Evolutionary conservation across 2,888 invertebrate genomes (phyloP).

Genomic region (Galerucella nymphaeae): DNA sequence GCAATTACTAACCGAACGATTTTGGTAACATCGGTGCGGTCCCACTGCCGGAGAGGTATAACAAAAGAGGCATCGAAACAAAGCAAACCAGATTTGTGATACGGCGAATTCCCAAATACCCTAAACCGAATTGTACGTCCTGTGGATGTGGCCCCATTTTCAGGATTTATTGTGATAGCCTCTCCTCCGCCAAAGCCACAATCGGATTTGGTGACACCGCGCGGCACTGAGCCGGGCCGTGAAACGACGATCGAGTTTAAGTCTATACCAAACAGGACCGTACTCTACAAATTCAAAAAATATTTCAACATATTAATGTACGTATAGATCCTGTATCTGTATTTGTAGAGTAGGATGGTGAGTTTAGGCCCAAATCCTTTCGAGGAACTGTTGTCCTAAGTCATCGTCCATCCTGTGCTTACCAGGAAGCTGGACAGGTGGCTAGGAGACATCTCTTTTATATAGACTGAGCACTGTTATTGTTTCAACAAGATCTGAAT

Average conservation of each 20-base stretch:
- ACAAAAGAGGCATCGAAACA: conserved; percentile 44
- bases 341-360: no score
- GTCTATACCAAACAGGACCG: conserved; percentile 41
- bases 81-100: conserved; percentile 58
- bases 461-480: no score
- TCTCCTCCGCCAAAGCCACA: conserved; percentile 61
- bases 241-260: conserved; percentile 42
- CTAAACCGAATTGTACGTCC: conserved; percentile 60
- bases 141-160: conserved; percentile 60
- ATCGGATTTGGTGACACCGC: conserved; percentile 58
- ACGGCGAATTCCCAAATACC: conserved; percentile 55
- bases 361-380: no score
- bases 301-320: no score
- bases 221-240: conserved; percentile 25
- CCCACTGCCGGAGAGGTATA: conserved; percentile 38
- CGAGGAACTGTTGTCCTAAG: no score
- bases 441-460: no score
- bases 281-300: background rate
- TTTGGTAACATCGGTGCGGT: conserved; percentile 19
- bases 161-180: conserved; percentile 63
- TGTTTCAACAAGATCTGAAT: no score
- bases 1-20: background rate
- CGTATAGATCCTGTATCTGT: no score
- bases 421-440: no score
- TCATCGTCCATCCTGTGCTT: no score